Evolutionary conservation across 2,888 invertebrate genomes (phyloP).

Genomic region (Andricus quercusramuli): DNA sequence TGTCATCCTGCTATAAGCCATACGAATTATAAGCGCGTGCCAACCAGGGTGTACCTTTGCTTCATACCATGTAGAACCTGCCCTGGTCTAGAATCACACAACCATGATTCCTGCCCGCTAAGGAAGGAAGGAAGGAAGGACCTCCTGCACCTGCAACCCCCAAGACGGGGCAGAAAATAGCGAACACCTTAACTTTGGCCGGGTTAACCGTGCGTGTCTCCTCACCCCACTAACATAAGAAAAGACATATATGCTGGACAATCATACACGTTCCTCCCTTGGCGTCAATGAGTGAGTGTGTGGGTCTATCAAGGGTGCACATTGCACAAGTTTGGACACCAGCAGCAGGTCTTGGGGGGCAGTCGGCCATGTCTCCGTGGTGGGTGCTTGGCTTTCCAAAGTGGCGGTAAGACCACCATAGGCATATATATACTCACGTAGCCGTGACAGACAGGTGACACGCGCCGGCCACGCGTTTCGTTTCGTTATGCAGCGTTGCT

Average conservation of each 20-base stretch:
- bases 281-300: neutral
- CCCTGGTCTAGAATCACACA: slow-evolving; percentile 70
- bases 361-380: slow-evolving; percentile 72
- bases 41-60: slow-evolving; percentile 43
- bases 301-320: neutral
- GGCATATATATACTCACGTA: slow-evolving; percentile 64
- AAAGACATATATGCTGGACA: neutral
- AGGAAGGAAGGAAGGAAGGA: slow-evolving; percentile 57
- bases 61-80: slow-evolving; percentile 57
- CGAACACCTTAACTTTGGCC: neutral
- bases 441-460: slow-evolving; percentile 78
- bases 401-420: slow-evolving; percentile 45
- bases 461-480: slow-evolving; percentile 73
- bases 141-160: slow-evolving; percentile 76
- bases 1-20: slow-evolving; percentile 63
- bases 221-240: neutral
- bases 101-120: slow-evolving; percentile 75
- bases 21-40: slow-evolving; percentile 9
- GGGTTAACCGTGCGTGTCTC: neutral
- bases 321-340: slow-evolving; percentile 6
- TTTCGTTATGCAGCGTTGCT: slow-evolving; percentile 50
- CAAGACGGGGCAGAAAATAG: slow-evolving; percentile 66
- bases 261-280: neutral
- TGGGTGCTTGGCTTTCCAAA: slow-evolving; percentile 62
- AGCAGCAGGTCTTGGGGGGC: slow-evolving; percentile 66